Base-by-base conservation (phyloP, 2,113 vertebrate genomes). In the Solenodon paradoxus region DNA sequence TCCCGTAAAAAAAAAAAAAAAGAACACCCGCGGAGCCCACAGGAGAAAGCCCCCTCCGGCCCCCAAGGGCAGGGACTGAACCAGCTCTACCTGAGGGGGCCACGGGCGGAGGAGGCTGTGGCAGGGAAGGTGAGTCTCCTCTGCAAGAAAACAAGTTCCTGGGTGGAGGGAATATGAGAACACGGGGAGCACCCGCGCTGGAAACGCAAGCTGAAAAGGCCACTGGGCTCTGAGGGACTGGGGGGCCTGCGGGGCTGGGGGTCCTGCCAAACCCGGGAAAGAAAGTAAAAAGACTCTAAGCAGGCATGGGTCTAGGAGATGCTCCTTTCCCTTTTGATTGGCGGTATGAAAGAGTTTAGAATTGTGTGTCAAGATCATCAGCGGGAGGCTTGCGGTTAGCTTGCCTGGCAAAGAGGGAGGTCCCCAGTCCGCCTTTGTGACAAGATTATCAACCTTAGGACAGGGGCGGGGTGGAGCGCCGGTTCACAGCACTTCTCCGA, bases 101-200 rank as follows among this genome's bases (percentile, higher is more conserved):
- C 1, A 2, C n/a, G 57, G 81, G 66, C 61, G 28, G 71, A 84
- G 75, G 64, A 94, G 77, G 80, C 79, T 74, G 82, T 84, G 64
- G 78, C 8, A 0, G n/a, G 17, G 30, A 57, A 90, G 45, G 19
- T 0, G 0, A 75, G 83, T 40, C 91, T 55, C 55, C 61, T 47
- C 17, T 0, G 35, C 53, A 75, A 63, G 71, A 66, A 55, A 82
- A 66, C 15, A 3, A 32, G 30, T 30, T 86, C 71, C 55, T 15
- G 10, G 28, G 12, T 26, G 38, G 26, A 66, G 40, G 63, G 61
- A 85, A 47, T 10, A 10, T 19, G 61, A 71, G 51, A 86, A 87
- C 83, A 53, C 3, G 1, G 51, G 19, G 32, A 59, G 66, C 72
- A 61, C 2, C 77, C 5, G 6, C 1, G 1, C 4, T 13, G 13